Evolutionary conservation across 2,113 vertebrate species (phyloP), one percentile per base, ranked within the genome.

Genomic region (Ibidorhyncha struthersii): DNA sequence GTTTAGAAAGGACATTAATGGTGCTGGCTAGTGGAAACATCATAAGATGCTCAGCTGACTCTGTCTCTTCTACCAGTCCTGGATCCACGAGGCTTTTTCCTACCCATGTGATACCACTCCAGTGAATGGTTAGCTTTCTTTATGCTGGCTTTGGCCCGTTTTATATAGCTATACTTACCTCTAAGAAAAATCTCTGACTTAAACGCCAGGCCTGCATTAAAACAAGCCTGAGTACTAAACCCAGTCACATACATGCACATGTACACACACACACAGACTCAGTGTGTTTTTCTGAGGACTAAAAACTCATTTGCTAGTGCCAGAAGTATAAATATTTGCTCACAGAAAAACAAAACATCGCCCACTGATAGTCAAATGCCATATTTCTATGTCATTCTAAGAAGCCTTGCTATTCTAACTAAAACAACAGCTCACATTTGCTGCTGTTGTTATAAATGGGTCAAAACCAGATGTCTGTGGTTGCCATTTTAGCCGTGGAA

Each of bases 401-500:
- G 65, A 49, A 78, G 36, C 47, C 34, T 74, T 52, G 17, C 82
- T 52, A 40, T 88, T 82, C 41, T 50, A 52, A 56, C 41, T 50
- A 52, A 59, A 86, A 92, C n/a, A 96, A 78, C 49, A 83, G 79
- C 58, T 93, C 2, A 0, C 59, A 72, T 72, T 87, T 89, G 82
- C 80, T 89, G 88, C 76, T 91, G 71, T 8, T 85, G 29, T 79
- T 89, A 43, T 36, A 94, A 84, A 76, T 21, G 30, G n/a, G 65
- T 34, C 63, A 89, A 89, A 90, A n/a, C 29, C 96, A 98, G 90
- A 97, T 97, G 95, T 93, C 92, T 58, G 73, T 79, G 67, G 87
- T 93, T 96, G 93, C 82, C 47, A 58, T 93, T 94, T 85, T 94
- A 96, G 91, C 95, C 82, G 22, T 92, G 90, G 89, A 93, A 96